Evolutionary conservation across 2,113 vertebrate species (phyloP).

Genomic region (Cheirogaleus medius): DNA sequence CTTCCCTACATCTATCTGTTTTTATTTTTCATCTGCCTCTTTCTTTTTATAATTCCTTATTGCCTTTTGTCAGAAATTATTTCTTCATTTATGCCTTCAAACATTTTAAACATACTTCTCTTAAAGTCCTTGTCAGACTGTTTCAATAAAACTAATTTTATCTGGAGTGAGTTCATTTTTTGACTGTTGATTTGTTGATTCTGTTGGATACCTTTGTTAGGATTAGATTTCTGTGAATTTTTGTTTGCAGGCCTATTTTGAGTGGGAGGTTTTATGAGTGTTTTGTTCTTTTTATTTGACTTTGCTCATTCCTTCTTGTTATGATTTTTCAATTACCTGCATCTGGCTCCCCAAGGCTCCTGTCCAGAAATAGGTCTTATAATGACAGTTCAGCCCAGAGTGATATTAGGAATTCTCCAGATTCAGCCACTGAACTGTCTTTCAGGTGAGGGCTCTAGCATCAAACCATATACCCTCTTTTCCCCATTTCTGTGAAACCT

Average conservation of each 20-base stretch:
- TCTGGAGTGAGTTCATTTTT: not conserved
- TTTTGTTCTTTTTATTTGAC: constrained; percentile 13
- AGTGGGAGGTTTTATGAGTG: not conserved
- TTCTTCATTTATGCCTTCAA: constrained; percentile 34
- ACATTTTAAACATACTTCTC: not conserved
- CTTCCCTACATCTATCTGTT: not conserved
- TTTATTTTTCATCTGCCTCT: constrained; percentile 27
- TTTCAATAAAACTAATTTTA: constrained; percentile 48
- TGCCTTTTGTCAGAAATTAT: constrained; percentile 24
- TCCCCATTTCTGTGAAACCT: not conserved
- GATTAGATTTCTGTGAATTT: constrained; percentile 41
- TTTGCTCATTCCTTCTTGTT: not conserved
- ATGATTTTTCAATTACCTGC: not conserved
- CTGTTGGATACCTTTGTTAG: not conserved
- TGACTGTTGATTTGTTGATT: constrained; percentile 9
- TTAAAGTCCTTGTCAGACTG: not conserved
- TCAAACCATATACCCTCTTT: not conserved
- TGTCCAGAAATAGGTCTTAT: not conserved
- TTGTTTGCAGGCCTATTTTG: not conserved
- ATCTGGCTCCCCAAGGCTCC: not conserved
- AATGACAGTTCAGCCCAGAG: not conserved
- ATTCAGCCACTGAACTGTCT: not conserved
- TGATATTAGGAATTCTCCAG: not conserved
- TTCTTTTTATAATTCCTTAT: constrained; percentile 11
- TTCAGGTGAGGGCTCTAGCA: not conserved